Evolutionary conservation across 2,797 vertebrate species (phyloP).

Genomic region (Coccyzus lansbergi): DNA sequence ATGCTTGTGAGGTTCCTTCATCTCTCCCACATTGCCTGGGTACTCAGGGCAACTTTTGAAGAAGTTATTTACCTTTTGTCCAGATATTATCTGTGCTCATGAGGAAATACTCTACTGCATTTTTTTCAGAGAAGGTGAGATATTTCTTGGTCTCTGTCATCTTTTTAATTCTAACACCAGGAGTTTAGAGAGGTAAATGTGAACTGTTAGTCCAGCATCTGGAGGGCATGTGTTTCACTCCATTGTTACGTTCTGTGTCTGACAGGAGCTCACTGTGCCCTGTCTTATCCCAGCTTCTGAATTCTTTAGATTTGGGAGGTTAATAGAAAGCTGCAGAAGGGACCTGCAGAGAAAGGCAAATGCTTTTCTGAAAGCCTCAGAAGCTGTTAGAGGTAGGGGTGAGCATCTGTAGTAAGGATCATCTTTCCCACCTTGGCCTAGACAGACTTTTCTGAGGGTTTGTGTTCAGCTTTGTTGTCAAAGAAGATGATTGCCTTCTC

Average conservation of each 20-base stretch:
- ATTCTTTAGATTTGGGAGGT: neutral
- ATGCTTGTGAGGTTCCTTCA: neutral
- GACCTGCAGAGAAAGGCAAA: neutral
- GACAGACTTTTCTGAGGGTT: neutral
- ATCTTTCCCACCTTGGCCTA: neutral
- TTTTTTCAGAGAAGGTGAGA: neutral
- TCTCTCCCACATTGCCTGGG: neutral
- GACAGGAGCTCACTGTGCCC: neutral
- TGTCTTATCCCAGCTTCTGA: neutral
- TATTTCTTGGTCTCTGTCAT: neutral
- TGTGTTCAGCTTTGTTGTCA: neutral
- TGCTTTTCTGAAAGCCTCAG: neutral
- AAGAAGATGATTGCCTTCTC: neutral
- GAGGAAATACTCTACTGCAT: neutral
- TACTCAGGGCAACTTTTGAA: neutral
- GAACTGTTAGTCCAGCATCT: neutral
- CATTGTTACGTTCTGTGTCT: neutral
- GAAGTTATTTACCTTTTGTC: neutral
- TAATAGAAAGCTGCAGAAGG: neutral
- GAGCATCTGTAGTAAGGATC: neutral
- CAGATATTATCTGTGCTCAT: neutral
- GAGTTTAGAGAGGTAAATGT: neutral
- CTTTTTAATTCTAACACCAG: neutral
- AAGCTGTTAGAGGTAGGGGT: neutral
- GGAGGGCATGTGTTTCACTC: neutral